Conservation (phyloP, 2,888 invertebrate species). For the Machimus rusticus region DNA sequence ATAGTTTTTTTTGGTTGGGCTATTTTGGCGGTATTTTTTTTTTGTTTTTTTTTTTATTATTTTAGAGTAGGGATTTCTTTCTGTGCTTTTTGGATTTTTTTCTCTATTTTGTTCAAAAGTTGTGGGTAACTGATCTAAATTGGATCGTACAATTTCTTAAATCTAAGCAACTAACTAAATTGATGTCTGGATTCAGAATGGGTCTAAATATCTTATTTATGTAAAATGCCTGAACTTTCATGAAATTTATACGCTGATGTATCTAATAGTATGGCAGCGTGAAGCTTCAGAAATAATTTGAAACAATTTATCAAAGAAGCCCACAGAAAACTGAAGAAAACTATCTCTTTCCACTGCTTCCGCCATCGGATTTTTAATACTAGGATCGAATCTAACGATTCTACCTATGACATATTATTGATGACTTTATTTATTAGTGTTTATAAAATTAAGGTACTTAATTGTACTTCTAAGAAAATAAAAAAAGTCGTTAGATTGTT, state of each 20-base stretch:
- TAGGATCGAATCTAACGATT: too few species aligned
- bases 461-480: not conserved
- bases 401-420: not conserved
- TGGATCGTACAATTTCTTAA: not conserved
- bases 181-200: not conserved
- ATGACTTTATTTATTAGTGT: not conserved
- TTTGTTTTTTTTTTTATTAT: not conserved
- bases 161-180: not conserved
- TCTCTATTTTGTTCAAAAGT: constrained; percentile 1
- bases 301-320: not conserved
- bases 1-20: not conserved
- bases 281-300: not conserved
- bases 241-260: not conserved
- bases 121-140: constrained; percentile 4
- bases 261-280: not conserved
- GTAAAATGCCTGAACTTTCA: not conserved
- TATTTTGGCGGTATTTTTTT: not conserved
- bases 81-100: not conserved
- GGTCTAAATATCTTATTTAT: not conserved
- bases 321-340: not conserved
- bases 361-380: not conserved
- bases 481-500: not conserved
- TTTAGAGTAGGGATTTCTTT: not conserved
- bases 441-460: not conserved
- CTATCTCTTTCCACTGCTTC: not conserved